Evolutionary conservation across 2,888 invertebrate species (phyloP).

Genomic region (Nebria salina): DNA sequence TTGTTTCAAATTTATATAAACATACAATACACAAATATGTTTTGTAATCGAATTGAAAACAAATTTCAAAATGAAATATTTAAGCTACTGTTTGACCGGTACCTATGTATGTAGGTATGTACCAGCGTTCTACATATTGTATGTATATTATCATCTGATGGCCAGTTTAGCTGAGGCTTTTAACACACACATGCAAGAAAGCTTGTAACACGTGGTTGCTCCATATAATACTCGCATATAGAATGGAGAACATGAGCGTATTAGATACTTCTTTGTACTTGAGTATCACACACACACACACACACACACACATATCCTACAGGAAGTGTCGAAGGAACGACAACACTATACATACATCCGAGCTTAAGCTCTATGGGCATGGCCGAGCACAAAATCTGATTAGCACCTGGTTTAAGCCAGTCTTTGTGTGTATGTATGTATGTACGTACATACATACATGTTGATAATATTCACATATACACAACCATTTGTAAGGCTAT

Average conservation of each 20-base stretch:
- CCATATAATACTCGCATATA: no score
- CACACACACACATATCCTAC: background rate
- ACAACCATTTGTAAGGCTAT: no score
- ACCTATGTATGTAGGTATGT: background rate
- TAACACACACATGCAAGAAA: background rate
- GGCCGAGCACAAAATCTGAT: background rate
- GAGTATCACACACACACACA: background rate
- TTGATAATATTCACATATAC: no score
- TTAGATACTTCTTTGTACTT: background rate
- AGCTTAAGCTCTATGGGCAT: background rate
- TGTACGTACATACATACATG: no score
- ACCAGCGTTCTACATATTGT: background rate
- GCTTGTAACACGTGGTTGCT: background rate
- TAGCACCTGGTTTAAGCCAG: background rate
- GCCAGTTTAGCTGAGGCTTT: background rate
- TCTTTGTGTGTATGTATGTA: background rate
- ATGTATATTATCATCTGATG: background rate
- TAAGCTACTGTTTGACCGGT: no score
- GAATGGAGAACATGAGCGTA: no score
- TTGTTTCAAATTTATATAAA: no score
- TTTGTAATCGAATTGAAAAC: no score
- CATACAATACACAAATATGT: no score
- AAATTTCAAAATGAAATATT: no score
- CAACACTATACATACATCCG: background rate
- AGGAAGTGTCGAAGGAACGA: background rate